Evolutionary conservation across 2,113 vertebrate genomes (phyloP).

Genomic region (Salvator merianae): DNA sequence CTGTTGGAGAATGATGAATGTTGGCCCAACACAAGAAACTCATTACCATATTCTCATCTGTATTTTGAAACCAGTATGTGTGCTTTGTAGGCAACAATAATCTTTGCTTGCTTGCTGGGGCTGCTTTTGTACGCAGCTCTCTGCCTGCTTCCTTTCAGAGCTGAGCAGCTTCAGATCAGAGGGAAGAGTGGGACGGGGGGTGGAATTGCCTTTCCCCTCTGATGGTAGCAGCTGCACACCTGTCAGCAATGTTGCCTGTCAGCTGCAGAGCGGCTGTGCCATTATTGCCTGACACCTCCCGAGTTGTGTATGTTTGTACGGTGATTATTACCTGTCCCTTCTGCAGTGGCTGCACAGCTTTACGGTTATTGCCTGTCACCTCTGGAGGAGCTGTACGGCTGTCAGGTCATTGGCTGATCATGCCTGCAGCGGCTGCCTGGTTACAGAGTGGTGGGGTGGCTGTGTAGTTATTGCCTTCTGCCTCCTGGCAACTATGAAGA

Average conservation of each 20-base stretch:
- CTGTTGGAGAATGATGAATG: too few species aligned
- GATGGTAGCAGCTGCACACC: neutral
- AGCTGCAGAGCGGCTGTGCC: neutral
- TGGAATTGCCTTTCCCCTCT: neutral
- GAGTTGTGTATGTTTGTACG: conserved; percentile 11
- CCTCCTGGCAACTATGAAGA: neutral
- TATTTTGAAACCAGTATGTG: neutral
- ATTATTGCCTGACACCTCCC: conserved; percentile 11
- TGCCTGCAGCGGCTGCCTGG: neutral
- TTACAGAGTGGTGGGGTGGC: neutral
- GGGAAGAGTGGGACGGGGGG: neutral
- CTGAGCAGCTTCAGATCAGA: neutral
- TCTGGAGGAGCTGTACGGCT: conserved; percentile 29
- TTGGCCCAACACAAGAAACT: too few species aligned
- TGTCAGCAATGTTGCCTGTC: conserved; percentile 17
- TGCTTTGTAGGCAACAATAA: neutral
- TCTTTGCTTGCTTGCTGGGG: neutral
- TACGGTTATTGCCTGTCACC: neutral
- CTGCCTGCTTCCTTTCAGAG: neutral
- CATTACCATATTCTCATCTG: too few species aligned
- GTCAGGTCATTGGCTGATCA: neutral
- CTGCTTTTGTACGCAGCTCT: neutral
- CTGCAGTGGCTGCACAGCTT: conserved; percentile 11
- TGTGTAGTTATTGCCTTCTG: neutral
- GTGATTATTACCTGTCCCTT: conserved; percentile 4